Conservation (phyloP, 2,888 invertebrate genomes). For the Eupithecia subfuscata region DNA sequence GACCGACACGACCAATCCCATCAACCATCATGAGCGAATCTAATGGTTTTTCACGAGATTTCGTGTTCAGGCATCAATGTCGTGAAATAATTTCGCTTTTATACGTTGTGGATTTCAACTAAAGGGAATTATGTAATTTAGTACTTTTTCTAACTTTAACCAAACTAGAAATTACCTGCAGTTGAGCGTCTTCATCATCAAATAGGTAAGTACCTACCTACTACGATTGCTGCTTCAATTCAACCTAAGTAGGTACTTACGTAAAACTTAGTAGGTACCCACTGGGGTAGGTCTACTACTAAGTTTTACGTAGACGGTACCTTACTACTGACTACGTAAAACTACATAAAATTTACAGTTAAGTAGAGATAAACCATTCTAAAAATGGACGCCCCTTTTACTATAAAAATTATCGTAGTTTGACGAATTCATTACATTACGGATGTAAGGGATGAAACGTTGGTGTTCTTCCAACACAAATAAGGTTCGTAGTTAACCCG, state of each 20-base stretch:
- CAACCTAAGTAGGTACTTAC: not conserved
- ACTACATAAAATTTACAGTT: too few relatives aligned
- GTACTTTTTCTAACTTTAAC: not conserved
- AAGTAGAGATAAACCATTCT: too few relatives aligned
- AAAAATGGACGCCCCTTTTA: too few relatives aligned
- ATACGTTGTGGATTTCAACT: not conserved
- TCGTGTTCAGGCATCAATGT: slow-evolving; percentile 24
- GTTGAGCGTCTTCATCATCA: not conserved
- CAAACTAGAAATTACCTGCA: not conserved
- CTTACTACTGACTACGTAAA: too few relatives aligned
- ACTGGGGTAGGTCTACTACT: too few relatives aligned
- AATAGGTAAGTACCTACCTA: not conserved
- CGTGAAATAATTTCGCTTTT: not conserved
- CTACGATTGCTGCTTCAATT: not conserved
- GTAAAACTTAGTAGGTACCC: not conserved
- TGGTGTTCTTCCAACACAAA: too few relatives aligned
- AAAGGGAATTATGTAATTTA: not conserved
- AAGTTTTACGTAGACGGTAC: too few relatives aligned
- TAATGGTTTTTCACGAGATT: slow-evolving; percentile 44
- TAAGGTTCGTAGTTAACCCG: too few relatives aligned
- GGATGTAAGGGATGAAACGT: too few relatives aligned
- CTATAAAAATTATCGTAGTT: too few relatives aligned
- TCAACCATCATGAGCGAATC: slow-evolving; percentile 53
- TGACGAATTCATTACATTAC: too few relatives aligned
- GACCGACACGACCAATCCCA: slow-evolving; percentile 15